Base-by-base conservation (phyloP, 2,888 invertebrate species). In the Phyllotreta cruciferae region DNA sequence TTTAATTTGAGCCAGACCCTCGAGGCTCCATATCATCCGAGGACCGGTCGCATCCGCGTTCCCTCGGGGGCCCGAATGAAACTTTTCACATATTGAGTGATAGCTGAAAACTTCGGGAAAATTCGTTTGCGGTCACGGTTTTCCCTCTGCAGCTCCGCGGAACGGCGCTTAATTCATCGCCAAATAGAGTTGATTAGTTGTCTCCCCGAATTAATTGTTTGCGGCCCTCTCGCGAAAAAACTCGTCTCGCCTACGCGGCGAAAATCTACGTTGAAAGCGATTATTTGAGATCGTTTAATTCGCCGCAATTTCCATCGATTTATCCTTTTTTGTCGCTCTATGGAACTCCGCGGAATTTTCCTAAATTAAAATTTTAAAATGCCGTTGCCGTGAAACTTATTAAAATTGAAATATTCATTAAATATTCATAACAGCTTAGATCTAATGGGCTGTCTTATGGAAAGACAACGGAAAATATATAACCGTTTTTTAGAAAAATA, bases 71-170 rank as follows among this genome's bases (percentile, higher is more conserved):
- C 41, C 1, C 13, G 37, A 41, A 56, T 34, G 38, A 50, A 62
- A 67, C 56, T 67, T 67, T 65, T 57, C 63, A 65, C 64, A 63
- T 64, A 65, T 63, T 65, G 67, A 67, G 60, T 65, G 67, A 67
- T 62, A 13, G 63, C 57, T 58, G 45, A 41, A 54, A 60, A 67
- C 60, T 67, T 67, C 54, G 60, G 53, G 24, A 37, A 65, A 65
- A 63, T 62, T 65, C 62, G 57, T 67, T 67, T 64, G 62, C 53
- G 52, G 54, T 53, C 57, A 42, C 50, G 34, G 53, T 57, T 57
- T 47, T 57, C 53, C 50, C 56, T 36, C 53, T 24, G 44, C 53
- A 24, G 24, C 55, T 45, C 55, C 54, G 47, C 56, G 14, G 49
- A 9, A 53, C 37, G 37, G n/a, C 56, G 39, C 50, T 50, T 58